Percentiles rank a stretch among this genome's conserved stretches.
Evolutionary conservation across 2,888 invertebrate genomes (phyloP).

Genomic region (Trichopria drosophilae): DNA sequence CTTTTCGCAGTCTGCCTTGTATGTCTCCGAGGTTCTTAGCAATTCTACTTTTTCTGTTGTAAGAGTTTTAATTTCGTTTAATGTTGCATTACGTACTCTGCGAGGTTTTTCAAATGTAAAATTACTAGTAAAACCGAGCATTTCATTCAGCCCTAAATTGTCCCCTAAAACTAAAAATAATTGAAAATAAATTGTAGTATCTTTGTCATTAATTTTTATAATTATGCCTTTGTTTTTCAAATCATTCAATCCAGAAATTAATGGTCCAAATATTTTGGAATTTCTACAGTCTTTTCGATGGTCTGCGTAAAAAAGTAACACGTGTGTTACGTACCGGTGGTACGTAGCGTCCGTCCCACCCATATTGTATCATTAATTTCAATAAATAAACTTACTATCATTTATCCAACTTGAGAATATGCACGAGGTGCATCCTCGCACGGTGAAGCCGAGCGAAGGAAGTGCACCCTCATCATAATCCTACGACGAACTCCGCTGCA

Average conservation of each 20-base stretch:
- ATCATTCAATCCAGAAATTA: conserved; percentile 16
- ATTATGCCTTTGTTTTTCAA: conserved; percentile 10
- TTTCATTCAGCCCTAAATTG: too few species aligned
- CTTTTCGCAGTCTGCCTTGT: conserved; percentile 5
- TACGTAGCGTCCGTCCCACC: too few species aligned
- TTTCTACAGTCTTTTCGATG: conserved; percentile 14
- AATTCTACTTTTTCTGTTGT: background rate
- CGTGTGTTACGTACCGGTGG: too few species aligned
- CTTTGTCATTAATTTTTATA: conserved; percentile 6
- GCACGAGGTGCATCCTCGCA: too few species aligned
- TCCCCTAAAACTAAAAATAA: too few species aligned
- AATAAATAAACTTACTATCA: too few species aligned
- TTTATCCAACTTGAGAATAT: too few species aligned
- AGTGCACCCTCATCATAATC: too few species aligned
- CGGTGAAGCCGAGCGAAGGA: too few species aligned
- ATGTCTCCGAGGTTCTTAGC: conserved; percentile 7
- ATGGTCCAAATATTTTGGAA: conserved; percentile 3
- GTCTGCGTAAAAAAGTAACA: conserved; percentile 15
- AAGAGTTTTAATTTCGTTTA: conserved; percentile 10
- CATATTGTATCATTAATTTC: conserved; percentile 16
- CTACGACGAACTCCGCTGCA: too few species aligned
- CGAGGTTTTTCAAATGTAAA: conserved; percentile 16
- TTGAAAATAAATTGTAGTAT: conserved; percentile 10
- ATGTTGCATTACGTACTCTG: conserved; percentile 12
- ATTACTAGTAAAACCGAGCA: too few species aligned